phyloP scores from a whole-genome alignment of 2,113 vertebrate species.

The Onychostoma macrolepis region DNA sequence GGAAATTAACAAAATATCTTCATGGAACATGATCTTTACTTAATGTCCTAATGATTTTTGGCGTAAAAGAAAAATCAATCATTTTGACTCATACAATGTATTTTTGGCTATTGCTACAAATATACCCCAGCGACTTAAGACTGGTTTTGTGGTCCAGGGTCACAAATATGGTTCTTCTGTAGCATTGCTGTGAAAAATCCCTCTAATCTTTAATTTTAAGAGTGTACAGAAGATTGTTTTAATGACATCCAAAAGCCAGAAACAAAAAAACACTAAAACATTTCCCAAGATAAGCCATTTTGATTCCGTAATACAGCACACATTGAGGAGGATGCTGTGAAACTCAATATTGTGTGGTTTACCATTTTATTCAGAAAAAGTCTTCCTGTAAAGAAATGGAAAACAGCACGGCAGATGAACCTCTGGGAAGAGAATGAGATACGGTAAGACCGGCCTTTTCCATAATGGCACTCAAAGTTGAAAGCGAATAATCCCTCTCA shows the following conservation, averaged over 20 bases:
- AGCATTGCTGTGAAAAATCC: not conserved
- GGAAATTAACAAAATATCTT: too few relatives aligned
- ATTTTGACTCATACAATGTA: too few relatives aligned
- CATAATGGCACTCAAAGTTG: constrained; percentile 64
- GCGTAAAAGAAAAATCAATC: too few relatives aligned
- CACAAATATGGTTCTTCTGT: not conserved
- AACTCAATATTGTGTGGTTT: constrained; percentile 64
- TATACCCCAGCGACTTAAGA: too few relatives aligned
- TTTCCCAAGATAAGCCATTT: constrained; percentile 25
- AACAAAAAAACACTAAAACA: not conserved
- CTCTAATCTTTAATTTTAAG: not conserved
- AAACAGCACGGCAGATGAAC: constrained; percentile 59
- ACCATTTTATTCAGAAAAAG: constrained; percentile 51
- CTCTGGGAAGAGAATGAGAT: constrained; percentile 66
- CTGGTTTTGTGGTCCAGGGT: too few relatives aligned
- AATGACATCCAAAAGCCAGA: constrained; percentile 9
- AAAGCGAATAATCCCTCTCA: constrained; percentile 43
- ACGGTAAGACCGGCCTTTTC: constrained; percentile 47
- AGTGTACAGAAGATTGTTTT: not conserved
- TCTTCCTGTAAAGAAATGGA: constrained; percentile 63
- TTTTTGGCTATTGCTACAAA: too few relatives aligned
- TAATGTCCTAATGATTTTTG: too few relatives aligned
- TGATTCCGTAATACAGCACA: not conserved
- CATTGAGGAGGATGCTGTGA: constrained; percentile 52
- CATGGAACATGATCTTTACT: too few relatives aligned